Evolutionary conservation across 92 coral and sea anemone genomes (phyloP).

Genomic region (Porites rus): DNA sequence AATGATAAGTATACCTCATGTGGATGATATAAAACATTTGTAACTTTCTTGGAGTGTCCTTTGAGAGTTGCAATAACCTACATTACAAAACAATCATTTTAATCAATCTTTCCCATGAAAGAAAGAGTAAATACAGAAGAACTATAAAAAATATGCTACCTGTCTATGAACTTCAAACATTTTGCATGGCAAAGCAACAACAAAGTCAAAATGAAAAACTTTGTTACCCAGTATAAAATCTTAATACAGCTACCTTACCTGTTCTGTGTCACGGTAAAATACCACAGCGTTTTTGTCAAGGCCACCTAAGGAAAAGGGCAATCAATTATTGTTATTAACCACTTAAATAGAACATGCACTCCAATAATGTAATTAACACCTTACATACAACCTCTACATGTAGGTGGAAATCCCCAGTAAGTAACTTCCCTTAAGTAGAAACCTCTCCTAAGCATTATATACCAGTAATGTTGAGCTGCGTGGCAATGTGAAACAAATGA

Average conservation of each 20-base stretch:
- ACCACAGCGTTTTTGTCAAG: slow-evolving; percentile 99
- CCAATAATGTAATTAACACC: no score
- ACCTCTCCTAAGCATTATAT: no score
- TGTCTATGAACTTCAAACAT: background rate
- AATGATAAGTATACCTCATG: slow-evolving; percentile 73
- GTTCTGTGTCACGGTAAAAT: slow-evolving; percentile 95
- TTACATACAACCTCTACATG: no score
- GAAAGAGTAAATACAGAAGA: background rate
- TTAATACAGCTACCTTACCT: slow-evolving; percentile 54
- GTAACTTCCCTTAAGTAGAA: no score
- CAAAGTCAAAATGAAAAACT: no score
- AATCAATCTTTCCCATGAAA: no score
- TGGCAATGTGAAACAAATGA: no score
- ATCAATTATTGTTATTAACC: background rate
- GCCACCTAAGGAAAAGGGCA: slow-evolving; percentile 74
- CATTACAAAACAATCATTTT: background rate
- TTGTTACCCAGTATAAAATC: no score
- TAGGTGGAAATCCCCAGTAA: no score
- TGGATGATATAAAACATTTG: slow-evolving; percentile 98
- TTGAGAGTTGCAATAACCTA: slow-evolving; percentile 98
- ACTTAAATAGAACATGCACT: background rate
- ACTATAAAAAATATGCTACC: background rate
- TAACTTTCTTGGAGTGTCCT: slow-evolving; percentile 97
- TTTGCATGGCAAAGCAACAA: background rate
- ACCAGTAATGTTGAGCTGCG: no score